Evolutionary conservation across 2,888 invertebrate genomes (phyloP).

Genomic region (Sphinx pinastri): DNA sequence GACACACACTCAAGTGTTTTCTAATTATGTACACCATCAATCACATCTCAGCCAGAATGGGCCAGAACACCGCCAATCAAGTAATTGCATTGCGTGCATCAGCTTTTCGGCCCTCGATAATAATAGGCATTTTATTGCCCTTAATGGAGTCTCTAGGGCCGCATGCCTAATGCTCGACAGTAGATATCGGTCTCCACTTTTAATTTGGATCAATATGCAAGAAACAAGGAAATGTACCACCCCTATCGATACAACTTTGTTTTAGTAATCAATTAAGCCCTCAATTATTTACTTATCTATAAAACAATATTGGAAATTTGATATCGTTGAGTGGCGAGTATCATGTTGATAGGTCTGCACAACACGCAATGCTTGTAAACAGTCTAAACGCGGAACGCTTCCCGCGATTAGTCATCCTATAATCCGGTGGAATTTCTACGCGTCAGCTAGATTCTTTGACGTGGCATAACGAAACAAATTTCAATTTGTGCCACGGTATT

Average conservation of each 20-base stretch:
- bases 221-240: constrained; percentile 58
- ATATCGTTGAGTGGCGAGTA: constrained; percentile 72
- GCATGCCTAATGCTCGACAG: constrained; percentile 70
- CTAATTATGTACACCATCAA: constrained; percentile 83
- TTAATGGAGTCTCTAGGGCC: constrained; percentile 84
- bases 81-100: constrained; percentile 84
- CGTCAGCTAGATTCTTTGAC: constrained; percentile 74
- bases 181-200: constrained; percentile 72
- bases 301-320: constrained; percentile 63
- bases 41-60: constrained; percentile 71
- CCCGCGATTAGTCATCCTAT: constrained; percentile 70
- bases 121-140: constrained; percentile 84
- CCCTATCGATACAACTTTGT: constrained; percentile 54
- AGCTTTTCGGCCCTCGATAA: constrained; percentile 83
- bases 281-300: constrained; percentile 62
- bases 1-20: constrained; percentile 83
- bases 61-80: constrained; percentile 83
- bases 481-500: constrained; percentile 72
- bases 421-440: constrained; percentile 67
- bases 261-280: constrained; percentile 76
- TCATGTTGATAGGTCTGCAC: constrained; percentile 70
- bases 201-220: constrained; percentile 80
- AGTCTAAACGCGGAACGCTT: constrained; percentile 48
- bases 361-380: constrained; percentile 64
- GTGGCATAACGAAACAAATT: constrained; percentile 79